These are phyloP conservation scores for Teleopsis dalmanni DNA, from an alignment of 1,140 invertebrate genomes.

Conservation along the genomic window DNA sequence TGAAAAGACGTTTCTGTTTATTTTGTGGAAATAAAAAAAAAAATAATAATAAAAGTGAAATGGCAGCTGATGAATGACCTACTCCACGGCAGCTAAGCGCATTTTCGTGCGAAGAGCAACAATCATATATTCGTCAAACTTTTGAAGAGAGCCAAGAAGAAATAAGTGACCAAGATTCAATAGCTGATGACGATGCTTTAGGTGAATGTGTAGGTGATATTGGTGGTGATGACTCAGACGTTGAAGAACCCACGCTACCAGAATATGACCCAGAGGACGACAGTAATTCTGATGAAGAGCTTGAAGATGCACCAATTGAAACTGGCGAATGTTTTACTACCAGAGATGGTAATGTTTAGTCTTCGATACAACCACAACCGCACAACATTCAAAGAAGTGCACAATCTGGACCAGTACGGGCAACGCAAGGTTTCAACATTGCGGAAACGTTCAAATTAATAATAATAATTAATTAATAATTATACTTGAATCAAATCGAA, in stretches of 20 bases:
- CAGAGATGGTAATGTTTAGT: constrained; percentile 2
- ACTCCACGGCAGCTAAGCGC: background rate
- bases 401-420: background rate
- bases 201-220: background rate
- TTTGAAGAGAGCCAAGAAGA: background rate
- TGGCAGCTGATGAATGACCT: constrained; percentile 4
- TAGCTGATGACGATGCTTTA: background rate
- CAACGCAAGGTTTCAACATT: background rate
- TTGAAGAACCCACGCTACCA: background rate
- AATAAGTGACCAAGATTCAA: constrained; percentile 1
- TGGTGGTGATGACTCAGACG: constrained; percentile 3
- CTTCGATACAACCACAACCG: background rate
- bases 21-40: background rate
- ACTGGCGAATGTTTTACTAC: background rate
- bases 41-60: no score
- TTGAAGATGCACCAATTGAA: background rate
- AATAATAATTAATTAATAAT: background rate
- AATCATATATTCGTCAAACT: constrained; percentile 1
- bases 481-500: constrained; percentile 2
- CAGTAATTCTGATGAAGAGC: background rate
- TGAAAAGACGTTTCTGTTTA: constrained; percentile 1
- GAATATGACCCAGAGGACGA: constrained; percentile 1
- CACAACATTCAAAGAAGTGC: constrained; percentile 2
- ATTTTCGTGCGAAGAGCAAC: background rate
- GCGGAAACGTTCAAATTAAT: constrained; percentile 1